Conservation (phyloP, 2,888 invertebrate species). For the Brachycybe producta region DNA sequence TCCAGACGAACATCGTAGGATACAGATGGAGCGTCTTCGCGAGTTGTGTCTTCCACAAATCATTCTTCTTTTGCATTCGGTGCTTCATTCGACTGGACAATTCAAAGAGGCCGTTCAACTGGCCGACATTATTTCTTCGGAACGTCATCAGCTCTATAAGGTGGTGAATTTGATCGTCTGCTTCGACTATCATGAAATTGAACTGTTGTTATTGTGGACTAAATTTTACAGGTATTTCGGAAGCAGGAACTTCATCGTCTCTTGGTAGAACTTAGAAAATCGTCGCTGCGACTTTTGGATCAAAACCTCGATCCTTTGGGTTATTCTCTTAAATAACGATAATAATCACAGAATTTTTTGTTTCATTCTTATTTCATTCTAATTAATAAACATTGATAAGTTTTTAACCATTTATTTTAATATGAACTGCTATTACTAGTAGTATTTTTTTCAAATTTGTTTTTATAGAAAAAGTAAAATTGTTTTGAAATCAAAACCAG, state of each 20-base stretch:
- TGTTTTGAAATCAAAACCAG: background rate
- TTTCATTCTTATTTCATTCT: background rate
- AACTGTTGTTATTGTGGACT: background rate
- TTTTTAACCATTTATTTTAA: background rate
- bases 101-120: constrained; percentile 64
- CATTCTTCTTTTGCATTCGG: constrained; percentile 59
- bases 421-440: background rate
- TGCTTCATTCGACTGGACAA: constrained; percentile 60
- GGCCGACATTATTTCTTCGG: constrained; percentile 63
- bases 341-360: background rate
- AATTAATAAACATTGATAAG: background rate
- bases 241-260: constrained; percentile 64
- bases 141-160: constrained; percentile 64
- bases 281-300: constrained; percentile 59
- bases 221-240: constrained; percentile 29
- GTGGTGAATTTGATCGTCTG: constrained; percentile 35
- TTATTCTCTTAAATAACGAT: constrained; percentile 14
- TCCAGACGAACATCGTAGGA: constrained; percentile 38
- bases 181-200: background rate
- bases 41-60: constrained; percentile 73
- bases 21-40: constrained; percentile 60
- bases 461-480: background rate
- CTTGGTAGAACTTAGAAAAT: constrained; percentile 60
- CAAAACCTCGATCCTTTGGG: constrained; percentile 73
- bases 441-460: constrained; percentile 1